Evolutionary conservation across 2,797 vertebrate genomes (phyloP).

Genomic region (Anguilla marmorata): DNA sequence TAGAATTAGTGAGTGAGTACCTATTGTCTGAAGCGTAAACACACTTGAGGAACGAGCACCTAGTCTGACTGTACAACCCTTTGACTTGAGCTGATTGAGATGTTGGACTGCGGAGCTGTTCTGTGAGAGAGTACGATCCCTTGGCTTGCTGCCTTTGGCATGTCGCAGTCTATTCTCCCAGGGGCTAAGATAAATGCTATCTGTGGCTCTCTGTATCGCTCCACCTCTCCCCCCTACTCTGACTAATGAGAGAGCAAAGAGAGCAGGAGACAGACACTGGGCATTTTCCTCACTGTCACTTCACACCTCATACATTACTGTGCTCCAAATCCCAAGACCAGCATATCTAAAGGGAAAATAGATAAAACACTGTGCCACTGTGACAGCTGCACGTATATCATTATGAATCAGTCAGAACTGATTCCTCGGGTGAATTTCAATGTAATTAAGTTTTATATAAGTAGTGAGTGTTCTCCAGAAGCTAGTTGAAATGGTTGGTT

Average conservation of each 20-base stretch:
- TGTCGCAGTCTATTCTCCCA: not conserved
- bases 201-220: not conserved
- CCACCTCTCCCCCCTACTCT: not conserved
- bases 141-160: slow-evolving; percentile 18
- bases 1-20: not conserved
- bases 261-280: not conserved
- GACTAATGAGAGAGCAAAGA: not conserved
- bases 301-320: slow-evolving; percentile 8
- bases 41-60: not conserved
- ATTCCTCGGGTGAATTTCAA: not conserved
- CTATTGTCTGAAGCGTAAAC: not conserved
- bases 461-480: not conserved
- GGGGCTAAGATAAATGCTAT: not conserved
- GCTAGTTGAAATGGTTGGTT: slow-evolving; percentile 34
- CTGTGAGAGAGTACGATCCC: not conserved
- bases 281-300: not conserved
- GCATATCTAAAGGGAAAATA: slow-evolving; percentile 12
- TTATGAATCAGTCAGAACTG: not conserved
- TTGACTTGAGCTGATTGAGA: not conserved
- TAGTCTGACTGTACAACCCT: not conserved
- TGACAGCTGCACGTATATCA: slow-evolving; percentile 3
- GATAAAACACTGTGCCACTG: slow-evolving; percentile 18
- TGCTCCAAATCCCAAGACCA: not conserved
- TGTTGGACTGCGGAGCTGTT: no score
- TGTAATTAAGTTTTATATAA: not conserved